Evolutionary conservation across 2,113 vertebrate genomes (phyloP).

Genomic region (Nannospalax galili): DNA sequence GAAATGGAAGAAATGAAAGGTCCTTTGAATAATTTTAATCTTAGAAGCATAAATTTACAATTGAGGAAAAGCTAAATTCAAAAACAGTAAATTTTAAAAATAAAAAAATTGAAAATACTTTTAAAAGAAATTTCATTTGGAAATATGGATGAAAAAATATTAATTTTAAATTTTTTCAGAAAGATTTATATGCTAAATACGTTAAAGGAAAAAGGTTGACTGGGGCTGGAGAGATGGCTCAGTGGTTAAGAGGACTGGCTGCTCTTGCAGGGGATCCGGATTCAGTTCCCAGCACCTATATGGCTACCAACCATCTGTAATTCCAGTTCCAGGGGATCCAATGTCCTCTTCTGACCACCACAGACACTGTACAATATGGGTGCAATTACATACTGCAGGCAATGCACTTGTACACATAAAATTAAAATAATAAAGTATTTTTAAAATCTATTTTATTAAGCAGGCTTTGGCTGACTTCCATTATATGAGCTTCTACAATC

Average conservation of each 20-base stretch:
- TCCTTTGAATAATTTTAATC: neutral
- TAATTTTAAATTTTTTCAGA: no score
- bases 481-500: neutral
- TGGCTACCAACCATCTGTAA: no score
- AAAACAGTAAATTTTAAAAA: neutral
- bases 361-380: no score
- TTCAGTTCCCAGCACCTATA: no score
- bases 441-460: neutral
- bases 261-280: no score
- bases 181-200: neutral
- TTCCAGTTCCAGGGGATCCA: no score
- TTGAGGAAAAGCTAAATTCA: neutral
- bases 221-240: neutral
- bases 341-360: no score
- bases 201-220: neutral
- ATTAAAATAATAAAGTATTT: neutral
- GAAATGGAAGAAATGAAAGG: neutral
- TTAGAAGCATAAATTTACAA: neutral
- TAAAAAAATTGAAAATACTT: neutral
- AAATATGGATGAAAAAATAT: constrained; percentile 11
- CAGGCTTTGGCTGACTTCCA: neutral
- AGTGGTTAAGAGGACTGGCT: no score
- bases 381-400: no score
- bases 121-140: neutral
- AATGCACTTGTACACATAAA: no score